Percentiles rank a stretch among this genome's conserved stretches.
Conservation (phyloP, 92 coral and sea anemone species). For the Galaxea fascicularis region DNA sequence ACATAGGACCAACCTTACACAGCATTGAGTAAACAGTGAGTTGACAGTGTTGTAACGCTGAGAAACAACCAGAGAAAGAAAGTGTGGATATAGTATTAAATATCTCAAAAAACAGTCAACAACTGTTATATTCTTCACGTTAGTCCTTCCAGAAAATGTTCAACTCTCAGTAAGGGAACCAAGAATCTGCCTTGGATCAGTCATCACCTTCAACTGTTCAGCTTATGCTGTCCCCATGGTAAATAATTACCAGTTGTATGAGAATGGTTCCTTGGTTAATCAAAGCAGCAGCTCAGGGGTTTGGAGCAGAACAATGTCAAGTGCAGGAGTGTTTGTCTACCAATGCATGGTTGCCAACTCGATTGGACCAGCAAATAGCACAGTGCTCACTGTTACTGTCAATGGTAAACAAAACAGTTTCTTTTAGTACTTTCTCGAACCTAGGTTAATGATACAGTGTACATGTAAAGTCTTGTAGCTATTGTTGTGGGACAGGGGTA, state of each 20-base stretch:
- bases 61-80: too few species aligned
- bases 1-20: too few species aligned
- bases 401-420: constrained; percentile 26
- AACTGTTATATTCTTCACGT: too few species aligned
- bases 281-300: constrained; percentile 20
- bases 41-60: too few species aligned
- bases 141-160: too few species aligned
- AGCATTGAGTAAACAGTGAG: too few species aligned
- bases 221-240: too few species aligned
- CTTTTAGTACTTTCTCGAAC: too few species aligned
- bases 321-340: constrained; percentile 30
- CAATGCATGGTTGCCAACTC: constrained; percentile 52
- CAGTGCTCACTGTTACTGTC: constrained; percentile 12
- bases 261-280: constrained; percentile 6
- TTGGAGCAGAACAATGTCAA: not conserved
- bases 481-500: too few species aligned
- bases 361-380: constrained; percentile 39
- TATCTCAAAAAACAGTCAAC: too few species aligned
- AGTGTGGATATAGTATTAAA: too few species aligned
- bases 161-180: not conserved
- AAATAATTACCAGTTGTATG: constrained; percentile 42
- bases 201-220: constrained; percentile 44
- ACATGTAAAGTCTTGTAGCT: too few species aligned
- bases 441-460: not conserved
- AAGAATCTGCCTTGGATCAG: constrained; percentile 28